Evolutionary conservation across 2,113 vertebrate genomes (phyloP).

Genomic region (Trematocara marginatum): DNA sequence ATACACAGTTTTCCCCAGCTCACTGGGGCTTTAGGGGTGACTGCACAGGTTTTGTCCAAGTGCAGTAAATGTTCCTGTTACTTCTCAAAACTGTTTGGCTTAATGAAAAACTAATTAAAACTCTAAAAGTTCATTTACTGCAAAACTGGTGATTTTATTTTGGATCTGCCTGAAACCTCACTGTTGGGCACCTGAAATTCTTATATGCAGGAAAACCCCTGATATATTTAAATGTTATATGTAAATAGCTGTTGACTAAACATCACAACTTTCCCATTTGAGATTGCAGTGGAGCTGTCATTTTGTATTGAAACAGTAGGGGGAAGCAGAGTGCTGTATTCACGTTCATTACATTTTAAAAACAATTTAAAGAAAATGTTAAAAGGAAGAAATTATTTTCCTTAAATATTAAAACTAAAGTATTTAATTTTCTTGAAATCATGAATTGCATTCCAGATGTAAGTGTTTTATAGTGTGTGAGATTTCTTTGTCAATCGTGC

Average conservation of each 20-base stretch:
- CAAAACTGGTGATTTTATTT: background rate
- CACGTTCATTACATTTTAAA: background rate
- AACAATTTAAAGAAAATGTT: background rate
- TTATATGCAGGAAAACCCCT: background rate
- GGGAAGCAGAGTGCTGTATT: slow-evolving; percentile 15
- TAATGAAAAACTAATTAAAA: background rate
- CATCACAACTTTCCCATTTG: background rate
- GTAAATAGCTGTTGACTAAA: background rate
- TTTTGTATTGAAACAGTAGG: slow-evolving; percentile 22
- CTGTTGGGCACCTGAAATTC: background rate
- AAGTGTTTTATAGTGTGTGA: background rate
- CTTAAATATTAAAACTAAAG: background rate
- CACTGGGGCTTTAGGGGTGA: background rate
- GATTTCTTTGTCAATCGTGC: background rate
- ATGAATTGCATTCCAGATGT: background rate
- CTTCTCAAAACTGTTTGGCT: background rate
- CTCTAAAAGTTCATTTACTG: background rate
- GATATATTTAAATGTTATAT: background rate
- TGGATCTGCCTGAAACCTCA: background rate
- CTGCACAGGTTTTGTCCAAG: background rate
- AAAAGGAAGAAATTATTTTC: background rate
- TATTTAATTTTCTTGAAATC: background rate
- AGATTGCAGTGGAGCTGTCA: background rate
- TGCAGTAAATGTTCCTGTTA: background rate
- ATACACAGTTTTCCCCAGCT: background rate